Percentiles rank a stretch among this genome's conserved stretches.
Conservation (phyloP, 2,888 invertebrate species). For the Sisyra terminalis region DNA sequence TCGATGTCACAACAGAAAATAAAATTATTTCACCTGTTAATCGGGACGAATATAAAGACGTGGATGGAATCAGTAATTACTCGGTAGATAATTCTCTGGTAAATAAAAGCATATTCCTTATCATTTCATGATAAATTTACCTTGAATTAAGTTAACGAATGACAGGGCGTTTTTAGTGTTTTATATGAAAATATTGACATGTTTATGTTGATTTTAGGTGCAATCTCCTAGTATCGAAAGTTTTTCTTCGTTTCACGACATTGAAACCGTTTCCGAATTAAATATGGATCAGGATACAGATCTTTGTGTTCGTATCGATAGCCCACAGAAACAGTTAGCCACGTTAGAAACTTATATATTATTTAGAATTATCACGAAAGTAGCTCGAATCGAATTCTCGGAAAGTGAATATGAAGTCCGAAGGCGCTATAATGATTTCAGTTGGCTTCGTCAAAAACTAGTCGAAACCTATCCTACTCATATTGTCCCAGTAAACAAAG, state of each 20-base stretch:
- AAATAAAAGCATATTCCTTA: slow-evolving; percentile 1
- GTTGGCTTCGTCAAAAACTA: slow-evolving; percentile 47
- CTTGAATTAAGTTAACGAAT: too few species aligned
- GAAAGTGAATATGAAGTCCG: slow-evolving; percentile 46
- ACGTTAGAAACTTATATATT: slow-evolving; percentile 55
- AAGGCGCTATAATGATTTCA: slow-evolving; percentile 54
- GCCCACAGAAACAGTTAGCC: slow-evolving; percentile 54
- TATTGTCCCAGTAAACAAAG: slow-evolving; percentile 40
- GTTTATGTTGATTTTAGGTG: slow-evolving; percentile 23
- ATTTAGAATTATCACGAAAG: slow-evolving; percentile 49
- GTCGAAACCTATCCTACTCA: slow-evolving; percentile 47
- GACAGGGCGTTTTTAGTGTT: too few species aligned
- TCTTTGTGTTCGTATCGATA: slow-evolving; percentile 48
- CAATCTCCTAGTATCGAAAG: slow-evolving; percentile 41
- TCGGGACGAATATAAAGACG: slow-evolving; percentile 21
- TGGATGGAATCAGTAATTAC: slow-evolving; percentile 21
- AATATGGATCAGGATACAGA: slow-evolving; percentile 36
- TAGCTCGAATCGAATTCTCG: slow-evolving; percentile 43
- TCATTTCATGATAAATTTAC: not conserved
- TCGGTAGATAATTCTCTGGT: slow-evolving; percentile 25
- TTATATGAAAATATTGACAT: not conserved
- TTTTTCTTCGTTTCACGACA: slow-evolving; percentile 39
- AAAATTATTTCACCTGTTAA: slow-evolving; percentile 23
- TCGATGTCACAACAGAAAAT: slow-evolving; percentile 28
- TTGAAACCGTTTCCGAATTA: slow-evolving; percentile 34